Conservation (phyloP, 2,888 invertebrate species). For the Glaucopsyche alexis region DNA sequence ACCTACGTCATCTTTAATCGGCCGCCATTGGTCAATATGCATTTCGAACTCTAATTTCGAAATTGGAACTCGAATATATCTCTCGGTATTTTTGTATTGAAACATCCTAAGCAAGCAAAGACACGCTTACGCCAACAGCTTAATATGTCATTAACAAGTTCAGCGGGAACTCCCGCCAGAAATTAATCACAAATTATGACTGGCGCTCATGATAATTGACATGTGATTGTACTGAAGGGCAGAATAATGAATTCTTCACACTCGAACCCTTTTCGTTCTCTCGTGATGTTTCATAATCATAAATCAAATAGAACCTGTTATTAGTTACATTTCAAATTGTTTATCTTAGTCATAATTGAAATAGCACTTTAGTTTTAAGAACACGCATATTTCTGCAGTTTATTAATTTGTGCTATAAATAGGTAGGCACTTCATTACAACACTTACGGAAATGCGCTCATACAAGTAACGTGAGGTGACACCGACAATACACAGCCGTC, state of each 20-base stretch:
- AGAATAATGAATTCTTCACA: slow-evolving; percentile 4
- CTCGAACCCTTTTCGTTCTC: background rate
- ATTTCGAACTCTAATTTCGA: background rate
- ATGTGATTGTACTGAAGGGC: background rate
- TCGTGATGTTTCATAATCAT: background rate
- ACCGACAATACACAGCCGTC: background rate
- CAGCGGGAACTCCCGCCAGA: background rate
- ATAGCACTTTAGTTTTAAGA: no score
- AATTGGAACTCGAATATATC: background rate
- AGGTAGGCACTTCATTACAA: background rate
- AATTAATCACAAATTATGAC: slow-evolving; percentile 2
- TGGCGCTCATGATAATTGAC: background rate
- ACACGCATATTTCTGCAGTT: no score
- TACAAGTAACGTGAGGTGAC: background rate
- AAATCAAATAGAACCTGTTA: background rate
- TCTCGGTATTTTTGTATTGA: background rate
- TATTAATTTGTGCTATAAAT: background rate
- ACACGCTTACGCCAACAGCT: background rate
- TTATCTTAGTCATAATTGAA: background rate
- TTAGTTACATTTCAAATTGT: background rate
- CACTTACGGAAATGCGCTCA: slow-evolving; percentile 16
- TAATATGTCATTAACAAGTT: background rate
- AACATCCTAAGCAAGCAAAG: background rate
- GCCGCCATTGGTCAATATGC: no score
- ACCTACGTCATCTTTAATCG: no score